Evolutionary conservation across 2,113 vertebrate species (phyloP).

Genomic region (Oncorhynchus kisutch): DNA sequence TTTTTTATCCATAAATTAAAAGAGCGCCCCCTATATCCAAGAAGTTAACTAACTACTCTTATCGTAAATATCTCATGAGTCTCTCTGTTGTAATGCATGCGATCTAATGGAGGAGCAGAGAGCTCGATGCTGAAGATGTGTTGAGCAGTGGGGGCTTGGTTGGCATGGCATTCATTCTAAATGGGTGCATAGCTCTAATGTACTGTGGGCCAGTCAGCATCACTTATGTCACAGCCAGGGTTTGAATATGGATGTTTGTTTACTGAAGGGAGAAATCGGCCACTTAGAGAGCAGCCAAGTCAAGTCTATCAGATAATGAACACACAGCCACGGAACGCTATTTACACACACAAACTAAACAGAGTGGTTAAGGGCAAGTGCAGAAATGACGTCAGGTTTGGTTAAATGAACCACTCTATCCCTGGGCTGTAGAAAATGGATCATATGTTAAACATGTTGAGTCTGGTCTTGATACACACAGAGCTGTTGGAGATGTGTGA

Average conservation of each 20-base stretch:
- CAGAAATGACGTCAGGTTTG: not conserved
- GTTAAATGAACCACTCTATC: not conserved
- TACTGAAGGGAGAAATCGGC: not conserved
- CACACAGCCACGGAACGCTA: not conserved
- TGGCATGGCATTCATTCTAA: not conserved
- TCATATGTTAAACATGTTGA: conserved; percentile 23
- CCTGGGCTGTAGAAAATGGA: not conserved
- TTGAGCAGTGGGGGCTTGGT: too few species aligned
- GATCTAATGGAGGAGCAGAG: conserved; percentile 1
- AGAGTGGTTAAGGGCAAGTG: conserved; percentile 22
- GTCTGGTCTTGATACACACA: conserved; percentile 1
- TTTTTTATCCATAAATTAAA: too few species aligned
- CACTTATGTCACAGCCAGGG: not conserved
- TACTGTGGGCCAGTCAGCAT: not conserved
- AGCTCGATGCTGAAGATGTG: too few species aligned
- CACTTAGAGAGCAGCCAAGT: conserved; percentile 6
- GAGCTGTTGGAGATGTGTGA: not conserved
- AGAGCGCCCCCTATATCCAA: too few species aligned
- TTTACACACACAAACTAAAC: conserved; percentile 16
- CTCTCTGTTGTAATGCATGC: not conserved
- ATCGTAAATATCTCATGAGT: conserved; percentile 12
- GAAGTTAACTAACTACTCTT: not conserved
- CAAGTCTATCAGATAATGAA: not conserved
- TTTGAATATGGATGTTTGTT: conserved; percentile 1
- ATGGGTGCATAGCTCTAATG: not conserved